These are phyloP conservation scores for Atrichornis clamosus DNA, from an alignment of 2,113 vertebrate species.

Conservation along the genomic window DNA sequence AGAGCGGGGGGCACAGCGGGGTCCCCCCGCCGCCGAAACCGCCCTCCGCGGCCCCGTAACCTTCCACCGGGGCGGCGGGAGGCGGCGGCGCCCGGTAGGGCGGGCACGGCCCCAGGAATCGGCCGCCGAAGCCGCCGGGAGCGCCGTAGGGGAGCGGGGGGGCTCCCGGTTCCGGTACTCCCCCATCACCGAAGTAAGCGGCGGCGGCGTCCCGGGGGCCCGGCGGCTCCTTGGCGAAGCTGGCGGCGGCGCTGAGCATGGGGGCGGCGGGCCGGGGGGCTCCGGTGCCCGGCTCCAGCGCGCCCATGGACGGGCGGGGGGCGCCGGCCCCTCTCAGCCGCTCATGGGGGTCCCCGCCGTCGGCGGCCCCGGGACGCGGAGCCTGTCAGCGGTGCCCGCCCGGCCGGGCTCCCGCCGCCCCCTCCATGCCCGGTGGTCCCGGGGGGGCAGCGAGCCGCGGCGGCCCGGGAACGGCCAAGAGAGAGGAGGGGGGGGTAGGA, in stretches of 20 bases:
- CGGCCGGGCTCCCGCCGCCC: neutral
- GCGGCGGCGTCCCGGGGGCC: slow-evolving; percentile 76
- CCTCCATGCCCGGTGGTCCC: neutral
- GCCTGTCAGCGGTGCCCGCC: neutral
- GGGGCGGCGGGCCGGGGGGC: slow-evolving; percentile 73
- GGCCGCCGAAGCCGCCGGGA: slow-evolving; percentile 65
- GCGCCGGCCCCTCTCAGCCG: neutral
- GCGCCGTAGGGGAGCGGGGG: slow-evolving; percentile 70
- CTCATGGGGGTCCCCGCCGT: neutral
- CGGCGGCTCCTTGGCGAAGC: slow-evolving; percentile 77
- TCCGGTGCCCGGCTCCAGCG: slow-evolving; percentile 76
- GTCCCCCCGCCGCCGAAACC: slow-evolving; percentile 63
- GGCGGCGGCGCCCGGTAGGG: slow-evolving; percentile 63
- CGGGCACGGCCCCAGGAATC: slow-evolving; percentile 73
- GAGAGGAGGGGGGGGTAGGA: too few relatives aligned
- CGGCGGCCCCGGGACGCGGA: neutral
- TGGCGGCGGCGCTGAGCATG: slow-evolving; percentile 84
- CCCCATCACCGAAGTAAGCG: slow-evolving; percentile 70
- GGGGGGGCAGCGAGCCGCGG: neutral
- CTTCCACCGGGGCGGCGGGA: slow-evolving; percentile 26
- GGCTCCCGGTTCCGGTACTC: neutral
- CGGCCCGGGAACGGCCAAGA: neutral
- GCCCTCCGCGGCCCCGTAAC: slow-evolving; percentile 57
- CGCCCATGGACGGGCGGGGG: slow-evolving; percentile 78
- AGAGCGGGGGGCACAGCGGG: slow-evolving; percentile 75